These are phyloP conservation scores for Lates japonicus DNA, from an alignment of 2,797 vertebrate genomes.

Conservation along the genomic window DNA sequence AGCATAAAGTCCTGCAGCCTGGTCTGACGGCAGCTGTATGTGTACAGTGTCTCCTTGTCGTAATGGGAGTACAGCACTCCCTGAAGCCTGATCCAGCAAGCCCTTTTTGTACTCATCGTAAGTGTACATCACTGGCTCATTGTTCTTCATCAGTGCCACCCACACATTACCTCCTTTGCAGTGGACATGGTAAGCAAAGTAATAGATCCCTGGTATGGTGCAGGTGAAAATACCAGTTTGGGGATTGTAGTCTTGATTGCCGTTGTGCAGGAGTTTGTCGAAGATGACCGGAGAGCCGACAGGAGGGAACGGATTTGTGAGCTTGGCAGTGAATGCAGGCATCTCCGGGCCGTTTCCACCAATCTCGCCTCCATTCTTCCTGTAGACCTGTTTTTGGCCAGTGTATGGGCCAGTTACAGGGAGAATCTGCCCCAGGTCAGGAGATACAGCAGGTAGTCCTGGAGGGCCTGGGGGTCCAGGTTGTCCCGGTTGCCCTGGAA, in stretches of 20 bases:
- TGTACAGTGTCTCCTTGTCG: slow-evolving; percentile 92
- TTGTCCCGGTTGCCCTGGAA: slow-evolving; percentile 91
- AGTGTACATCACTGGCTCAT: slow-evolving; percentile 97
- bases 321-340: slow-evolving; percentile 95
- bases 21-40: slow-evolving; percentile 95
- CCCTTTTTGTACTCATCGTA: slow-evolving; percentile 98
- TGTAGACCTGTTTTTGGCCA: slow-evolving; percentile 87
- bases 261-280: slow-evolving; percentile 95
- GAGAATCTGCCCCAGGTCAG: slow-evolving; percentile 89
- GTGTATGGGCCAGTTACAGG: slow-evolving; percentile 89
- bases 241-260: slow-evolving; percentile 95
- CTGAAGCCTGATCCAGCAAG: slow-evolving; percentile 96
- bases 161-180: slow-evolving; percentile 97
- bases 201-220: slow-evolving; percentile 94
- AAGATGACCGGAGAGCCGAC: slow-evolving; percentile 94
- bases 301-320: slow-evolving; percentile 93
- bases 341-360: slow-evolving; percentile 85
- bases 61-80: slow-evolving; percentile 94
- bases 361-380: slow-evolving; percentile 83
- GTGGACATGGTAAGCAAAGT: slow-evolving; percentile 96
- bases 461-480: slow-evolving; percentile 94
- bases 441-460: slow-evolving; percentile 85
- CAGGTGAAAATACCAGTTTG: slow-evolving; percentile 96
- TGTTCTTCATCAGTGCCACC: slow-evolving; percentile 98
- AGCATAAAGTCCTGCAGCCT: slow-evolving; percentile 97